Evolutionary conservation across 1,140 invertebrate genomes (phyloP).

Genomic region (Conus ventricosus): DNA sequence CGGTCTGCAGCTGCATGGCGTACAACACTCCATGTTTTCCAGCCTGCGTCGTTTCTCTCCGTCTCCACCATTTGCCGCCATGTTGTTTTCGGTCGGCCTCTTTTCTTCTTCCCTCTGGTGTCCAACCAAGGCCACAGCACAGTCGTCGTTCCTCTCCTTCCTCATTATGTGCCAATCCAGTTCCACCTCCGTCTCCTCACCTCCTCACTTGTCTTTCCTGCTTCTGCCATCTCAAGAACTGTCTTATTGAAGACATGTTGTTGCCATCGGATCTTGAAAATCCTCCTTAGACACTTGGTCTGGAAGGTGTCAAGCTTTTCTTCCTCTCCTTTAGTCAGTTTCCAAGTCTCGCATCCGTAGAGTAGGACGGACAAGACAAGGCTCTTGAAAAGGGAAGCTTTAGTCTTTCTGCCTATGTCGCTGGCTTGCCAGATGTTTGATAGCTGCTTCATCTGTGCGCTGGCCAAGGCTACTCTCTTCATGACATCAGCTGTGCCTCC

Average conservation of each 20-base stretch:
- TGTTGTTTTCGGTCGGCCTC: not conserved
- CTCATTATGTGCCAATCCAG: not conserved
- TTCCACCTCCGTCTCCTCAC: not conserved
- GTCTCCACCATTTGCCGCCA: not conserved
- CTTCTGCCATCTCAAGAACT: too few relatives aligned
- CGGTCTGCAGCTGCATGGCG: not conserved
- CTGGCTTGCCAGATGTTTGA: too few relatives aligned
- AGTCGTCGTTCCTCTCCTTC: not conserved
- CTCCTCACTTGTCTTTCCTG: not conserved
- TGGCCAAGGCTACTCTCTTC: slow-evolving; percentile 2
- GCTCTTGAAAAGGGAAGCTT: not conserved
- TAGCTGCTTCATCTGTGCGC: too few relatives aligned
- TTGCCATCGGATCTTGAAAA: not conserved
- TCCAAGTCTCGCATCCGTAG: not conserved
- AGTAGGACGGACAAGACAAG: not conserved
- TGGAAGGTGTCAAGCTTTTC: not conserved
- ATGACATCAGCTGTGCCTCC: not conserved
- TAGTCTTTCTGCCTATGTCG: too few relatives aligned
- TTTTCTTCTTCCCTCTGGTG: not conserved
- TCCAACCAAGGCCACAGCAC: not conserved
- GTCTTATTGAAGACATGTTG: too few relatives aligned
- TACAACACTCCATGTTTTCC: not conserved
- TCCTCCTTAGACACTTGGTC: not conserved
- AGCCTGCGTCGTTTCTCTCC: not conserved
- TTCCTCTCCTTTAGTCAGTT: too few relatives aligned